phyloP scores from a whole-genome alignment of 2,113 vertebrate genomes.

The Cyanoramphus novaezelandiae region DNA sequence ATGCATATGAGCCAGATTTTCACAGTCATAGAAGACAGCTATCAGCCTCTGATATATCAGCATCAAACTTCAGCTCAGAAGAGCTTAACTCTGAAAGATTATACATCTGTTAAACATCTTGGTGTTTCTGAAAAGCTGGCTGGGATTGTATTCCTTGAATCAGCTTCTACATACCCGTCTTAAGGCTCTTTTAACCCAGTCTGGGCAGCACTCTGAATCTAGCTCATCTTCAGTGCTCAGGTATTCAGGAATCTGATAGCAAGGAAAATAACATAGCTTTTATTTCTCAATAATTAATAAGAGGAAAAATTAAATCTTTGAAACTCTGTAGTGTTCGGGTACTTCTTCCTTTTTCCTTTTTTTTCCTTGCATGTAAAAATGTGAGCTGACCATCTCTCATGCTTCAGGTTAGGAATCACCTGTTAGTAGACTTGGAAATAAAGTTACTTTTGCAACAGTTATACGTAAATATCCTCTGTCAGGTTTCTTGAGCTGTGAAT shows the following conservation, averaged over 20 bases:
- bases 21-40: neutral
- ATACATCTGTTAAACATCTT: slow-evolving; percentile 21
- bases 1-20: neutral
- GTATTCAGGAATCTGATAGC: neutral
- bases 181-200: neutral
- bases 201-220: neutral
- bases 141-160: neutral
- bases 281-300: neutral
- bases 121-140: slow-evolving; percentile 5
- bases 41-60: neutral
- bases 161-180: neutral
- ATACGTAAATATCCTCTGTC: neutral
- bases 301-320: neutral
- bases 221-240: neutral
- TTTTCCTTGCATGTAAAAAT: neutral
- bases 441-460: neutral
- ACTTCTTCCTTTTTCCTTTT: neutral
- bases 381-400: neutral
- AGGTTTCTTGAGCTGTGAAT: neutral
- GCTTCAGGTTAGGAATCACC: neutral
- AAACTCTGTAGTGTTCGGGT: neutral
- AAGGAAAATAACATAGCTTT: neutral
- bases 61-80: neutral
- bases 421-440: neutral
- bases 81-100: neutral